Conservation (phyloP, 2,888 invertebrate genomes). For the Drosophila mercatorum region DNA sequence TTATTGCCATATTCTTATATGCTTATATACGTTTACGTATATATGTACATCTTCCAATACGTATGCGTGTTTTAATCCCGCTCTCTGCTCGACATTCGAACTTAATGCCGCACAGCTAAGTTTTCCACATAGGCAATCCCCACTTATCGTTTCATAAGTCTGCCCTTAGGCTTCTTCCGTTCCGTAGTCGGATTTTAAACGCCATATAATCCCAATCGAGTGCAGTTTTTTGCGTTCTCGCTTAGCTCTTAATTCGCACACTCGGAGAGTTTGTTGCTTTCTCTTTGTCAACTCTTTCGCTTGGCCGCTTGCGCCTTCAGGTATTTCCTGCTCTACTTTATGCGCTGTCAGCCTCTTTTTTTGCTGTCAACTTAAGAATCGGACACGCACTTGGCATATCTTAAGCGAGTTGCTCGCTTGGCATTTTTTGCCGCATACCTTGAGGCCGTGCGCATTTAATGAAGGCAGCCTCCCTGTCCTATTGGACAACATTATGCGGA, state of each 20-base stretch:
- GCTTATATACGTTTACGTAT: background rate
- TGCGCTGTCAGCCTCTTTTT: conserved; percentile 9
- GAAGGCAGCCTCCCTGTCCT: background rate
- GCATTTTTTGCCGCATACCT: conserved; percentile 28
- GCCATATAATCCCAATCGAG: conserved; percentile 13
- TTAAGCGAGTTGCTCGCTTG: conserved; percentile 26
- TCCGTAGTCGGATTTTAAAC: background rate
- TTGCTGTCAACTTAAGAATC: conserved; percentile 26
- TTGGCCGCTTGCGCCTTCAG: conserved; percentile 10
- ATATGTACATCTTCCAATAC: background rate
- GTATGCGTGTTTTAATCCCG: background rate
- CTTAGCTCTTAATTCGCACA: conserved; percentile 22
- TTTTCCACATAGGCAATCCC: background rate
- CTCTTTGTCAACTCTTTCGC: conserved; percentile 28
- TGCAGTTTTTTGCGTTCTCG: conserved; percentile 11
- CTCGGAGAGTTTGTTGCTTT: conserved; percentile 28
- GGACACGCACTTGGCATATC: conserved; percentile 44
- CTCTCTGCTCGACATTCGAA: background rate
- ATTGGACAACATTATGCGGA: conserved; percentile 10
- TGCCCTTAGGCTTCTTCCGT: background rate
- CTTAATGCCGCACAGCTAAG: background rate
- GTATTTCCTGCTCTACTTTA: conserved; percentile 2
- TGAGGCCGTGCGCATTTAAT: conserved; percentile 45
- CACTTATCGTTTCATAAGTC: background rate
- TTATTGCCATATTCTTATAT: background rate